Base-by-base conservation (phyloP, 2,113 vertebrate genomes). In the Bujurquina vittata region DNA sequence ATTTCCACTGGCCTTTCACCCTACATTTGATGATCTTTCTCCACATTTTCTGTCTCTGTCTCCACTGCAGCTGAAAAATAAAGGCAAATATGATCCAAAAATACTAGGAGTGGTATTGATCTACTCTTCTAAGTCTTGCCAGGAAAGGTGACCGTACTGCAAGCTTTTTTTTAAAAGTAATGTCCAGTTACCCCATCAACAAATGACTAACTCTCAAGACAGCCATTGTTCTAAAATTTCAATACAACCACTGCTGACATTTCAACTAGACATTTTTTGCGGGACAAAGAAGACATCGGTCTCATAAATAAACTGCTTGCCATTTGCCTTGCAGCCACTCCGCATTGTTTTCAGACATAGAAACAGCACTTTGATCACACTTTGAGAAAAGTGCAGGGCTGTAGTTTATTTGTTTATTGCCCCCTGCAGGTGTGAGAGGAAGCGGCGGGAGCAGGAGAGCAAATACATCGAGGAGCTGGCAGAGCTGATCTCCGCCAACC, bases 381-480 rank as follows among this genome's bases (percentile, higher is more conserved):
- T 76, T 40, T 73, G 29, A 40, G 31, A 62, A 33, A 35, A 73
- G 7, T 23, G 54, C 22, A 40, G 26, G 1, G 35, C 22, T 23
- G 37, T 59, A 43, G 79, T 63, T 60, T 55, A 22, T 80, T 43
- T 88, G 29, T 76, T 43, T 33, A 1, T 79, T 17, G 33, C 76
- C 59, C 23, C 43, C 65, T 61, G 43, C 94, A 97, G 96, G 65
- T 97, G 97, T 92, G 98, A 99, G 89, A 97, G 98, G 91, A 96
- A 98, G 87, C 96, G 98, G 20, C 96, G 98, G 81, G 98, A 99
- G 90, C 98, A 99, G 94, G 98, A 99, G 95, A 99, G 97, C 91
- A 99, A 99, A 93, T 99, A 99, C 75, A 97, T 99, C 57, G 98
- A 99, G 94, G 98, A 99, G 87, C 85, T 99, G 92, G 98, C 98